phyloP scores from a whole-genome alignment of 2,113 vertebrate genomes.

The Bubo blakistoni region DNA sequence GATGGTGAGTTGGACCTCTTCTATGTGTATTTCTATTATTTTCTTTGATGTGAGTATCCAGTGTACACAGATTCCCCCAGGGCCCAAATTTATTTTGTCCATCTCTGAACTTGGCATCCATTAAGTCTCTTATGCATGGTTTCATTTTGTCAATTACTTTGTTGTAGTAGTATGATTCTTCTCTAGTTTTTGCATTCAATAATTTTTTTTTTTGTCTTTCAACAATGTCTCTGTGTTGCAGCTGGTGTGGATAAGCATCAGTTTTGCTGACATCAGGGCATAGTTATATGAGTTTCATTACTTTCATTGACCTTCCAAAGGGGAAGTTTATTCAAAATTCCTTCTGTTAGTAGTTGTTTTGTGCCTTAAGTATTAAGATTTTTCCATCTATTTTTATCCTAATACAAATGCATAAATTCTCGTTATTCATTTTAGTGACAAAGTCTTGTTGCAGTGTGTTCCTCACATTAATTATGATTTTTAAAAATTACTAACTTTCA shows the following conservation, averaged over 20 bases:
- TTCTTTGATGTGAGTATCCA: neutral
- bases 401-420: neutral
- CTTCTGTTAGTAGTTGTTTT: neutral
- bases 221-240: neutral
- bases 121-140: neutral
- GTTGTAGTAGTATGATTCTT: neutral
- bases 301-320: neutral
- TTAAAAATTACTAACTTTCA: neutral
- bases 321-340: neutral
- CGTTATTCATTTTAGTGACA: neutral
- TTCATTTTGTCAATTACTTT: constrained; percentile 9
- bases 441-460: neutral
- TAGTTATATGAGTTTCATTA: neutral
- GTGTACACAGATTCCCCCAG: neutral
- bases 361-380: neutral
- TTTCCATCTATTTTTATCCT: neutral
- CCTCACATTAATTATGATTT: neutral
- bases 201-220: neutral
- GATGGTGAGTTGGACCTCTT: neutral
- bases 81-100: neutral
- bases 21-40: neutral
- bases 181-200: neutral
- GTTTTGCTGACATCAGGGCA: neutral
- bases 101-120: neutral
- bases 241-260: neutral